phyloP scores from a whole-genome alignment of 2,113 vertebrate species.

The Pristiophorus japonicus region DNA sequence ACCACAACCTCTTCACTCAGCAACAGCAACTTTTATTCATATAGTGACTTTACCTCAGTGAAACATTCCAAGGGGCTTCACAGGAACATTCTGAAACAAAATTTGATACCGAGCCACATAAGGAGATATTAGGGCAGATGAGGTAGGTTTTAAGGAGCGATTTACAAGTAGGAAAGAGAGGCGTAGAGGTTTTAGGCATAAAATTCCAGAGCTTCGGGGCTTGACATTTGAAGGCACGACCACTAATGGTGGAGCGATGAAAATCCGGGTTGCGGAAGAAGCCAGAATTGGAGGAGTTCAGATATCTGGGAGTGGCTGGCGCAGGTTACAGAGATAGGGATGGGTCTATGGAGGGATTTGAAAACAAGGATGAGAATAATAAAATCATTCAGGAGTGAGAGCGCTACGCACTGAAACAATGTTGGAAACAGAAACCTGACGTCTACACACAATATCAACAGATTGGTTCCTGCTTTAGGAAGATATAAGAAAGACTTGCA shows the following conservation, averaged over 20 bases:
- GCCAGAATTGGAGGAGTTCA: not conserved
- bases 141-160: no score
- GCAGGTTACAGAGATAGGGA: not conserved
- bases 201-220: not conserved
- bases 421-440: not conserved
- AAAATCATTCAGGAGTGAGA: not conserved
- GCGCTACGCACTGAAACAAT: not conserved
- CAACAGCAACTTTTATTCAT: no score
- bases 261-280: not conserved
- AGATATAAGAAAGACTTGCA: no score
- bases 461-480: not conserved
- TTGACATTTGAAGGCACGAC: not conserved
- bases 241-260: not conserved
- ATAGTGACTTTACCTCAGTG: no score
- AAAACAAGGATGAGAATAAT: not conserved
- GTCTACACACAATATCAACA: not conserved
- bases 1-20: no score
- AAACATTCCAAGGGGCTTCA: no score
- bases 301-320: not conserved
- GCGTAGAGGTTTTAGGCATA: not conserved
- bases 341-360: not conserved
- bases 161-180: not conserved
- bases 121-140: no score
- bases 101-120: no score
- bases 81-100: no score